phyloP scores from a whole-genome alignment of 2,888 invertebrate genomes.

The Lepidochrysops patricia region DNA sequence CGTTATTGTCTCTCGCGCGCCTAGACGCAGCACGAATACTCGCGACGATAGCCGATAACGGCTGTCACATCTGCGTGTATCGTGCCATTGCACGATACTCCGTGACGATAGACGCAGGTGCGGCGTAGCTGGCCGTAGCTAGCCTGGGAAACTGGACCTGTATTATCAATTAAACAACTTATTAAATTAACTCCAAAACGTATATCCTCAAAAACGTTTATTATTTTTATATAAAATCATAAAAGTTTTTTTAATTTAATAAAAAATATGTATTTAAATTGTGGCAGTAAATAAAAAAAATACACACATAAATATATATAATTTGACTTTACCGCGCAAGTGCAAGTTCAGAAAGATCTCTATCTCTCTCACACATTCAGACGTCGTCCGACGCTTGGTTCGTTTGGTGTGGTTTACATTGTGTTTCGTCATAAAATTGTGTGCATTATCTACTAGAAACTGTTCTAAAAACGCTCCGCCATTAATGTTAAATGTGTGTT shows the following conservation, averaged over 20 bases:
- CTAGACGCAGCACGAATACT: too few relatives aligned
- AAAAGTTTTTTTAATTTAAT: too few relatives aligned
- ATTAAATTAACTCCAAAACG: too few relatives aligned
- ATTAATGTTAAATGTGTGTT: slow-evolving; percentile 49
- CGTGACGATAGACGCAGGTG: too few relatives aligned
- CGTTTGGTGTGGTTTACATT: slow-evolving; percentile 44
- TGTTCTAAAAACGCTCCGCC: slow-evolving; percentile 66
- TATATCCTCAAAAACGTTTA: too few relatives aligned
- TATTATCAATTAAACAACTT: slow-evolving; percentile 21
- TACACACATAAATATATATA: slow-evolving; percentile 1
- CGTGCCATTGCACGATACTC: too few relatives aligned
- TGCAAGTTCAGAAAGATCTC: slow-evolving; percentile 51
- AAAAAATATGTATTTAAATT: background rate
- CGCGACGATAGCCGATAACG: too few relatives aligned
- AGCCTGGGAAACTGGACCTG: too few relatives aligned
- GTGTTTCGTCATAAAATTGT: slow-evolving; percentile 60
- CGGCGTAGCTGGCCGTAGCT: too few relatives aligned
- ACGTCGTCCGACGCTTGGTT: slow-evolving; percentile 38
- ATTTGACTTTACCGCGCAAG: slow-evolving; percentile 71
- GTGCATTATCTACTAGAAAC: slow-evolving; percentile 48
- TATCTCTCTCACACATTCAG: slow-evolving; percentile 50
- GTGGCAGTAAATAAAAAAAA: background rate
- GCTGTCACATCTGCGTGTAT: too few relatives aligned
- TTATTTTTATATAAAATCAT: too few relatives aligned
- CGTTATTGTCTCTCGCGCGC: too few relatives aligned